Evolutionary conservation across 2,113 vertebrate species (phyloP).

Genomic region (Scomber scombrus): DNA sequence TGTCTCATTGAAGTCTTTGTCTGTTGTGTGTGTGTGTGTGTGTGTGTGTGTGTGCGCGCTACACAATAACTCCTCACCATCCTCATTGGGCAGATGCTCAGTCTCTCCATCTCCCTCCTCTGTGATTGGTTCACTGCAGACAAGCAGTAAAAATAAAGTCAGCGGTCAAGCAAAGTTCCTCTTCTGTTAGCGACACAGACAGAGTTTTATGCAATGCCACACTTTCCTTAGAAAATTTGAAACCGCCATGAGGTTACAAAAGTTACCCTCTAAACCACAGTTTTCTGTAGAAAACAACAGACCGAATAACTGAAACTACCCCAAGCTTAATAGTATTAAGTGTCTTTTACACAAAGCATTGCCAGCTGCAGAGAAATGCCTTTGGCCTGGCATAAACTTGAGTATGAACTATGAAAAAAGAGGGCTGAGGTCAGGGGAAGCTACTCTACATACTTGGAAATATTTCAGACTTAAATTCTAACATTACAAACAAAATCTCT

Average conservation of each 20-base stretch:
- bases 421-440: neutral
- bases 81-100: constrained; percentile 83
- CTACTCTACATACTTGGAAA: constrained; percentile 36
- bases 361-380: constrained; percentile 32
- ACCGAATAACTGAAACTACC: neutral
- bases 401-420: constrained; percentile 46
- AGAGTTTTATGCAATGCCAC: neutral
- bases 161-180: constrained; percentile 25
- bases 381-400: constrained; percentile 39
- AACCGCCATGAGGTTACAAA: neutral
- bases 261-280: neutral
- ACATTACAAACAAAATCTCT: constrained; percentile 22
- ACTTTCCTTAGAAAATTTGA: neutral
- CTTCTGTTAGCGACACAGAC: constrained; percentile 2
- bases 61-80: constrained; percentile 72
- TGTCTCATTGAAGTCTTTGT: neutral
- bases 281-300: neutral
- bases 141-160: constrained; percentile 14
- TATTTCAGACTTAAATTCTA: constrained; percentile 18
- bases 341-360: constrained; percentile 39
- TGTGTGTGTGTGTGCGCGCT: neutral
- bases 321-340: constrained; percentile 45
- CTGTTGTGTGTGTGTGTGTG: neutral
- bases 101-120: constrained; percentile 86
- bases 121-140: constrained; percentile 84